Evolutionary conservation across 2,888 invertebrate species (phyloP), one percentile per base, ranked within the genome.

Genomic region (Drosophila putrida): DNA sequence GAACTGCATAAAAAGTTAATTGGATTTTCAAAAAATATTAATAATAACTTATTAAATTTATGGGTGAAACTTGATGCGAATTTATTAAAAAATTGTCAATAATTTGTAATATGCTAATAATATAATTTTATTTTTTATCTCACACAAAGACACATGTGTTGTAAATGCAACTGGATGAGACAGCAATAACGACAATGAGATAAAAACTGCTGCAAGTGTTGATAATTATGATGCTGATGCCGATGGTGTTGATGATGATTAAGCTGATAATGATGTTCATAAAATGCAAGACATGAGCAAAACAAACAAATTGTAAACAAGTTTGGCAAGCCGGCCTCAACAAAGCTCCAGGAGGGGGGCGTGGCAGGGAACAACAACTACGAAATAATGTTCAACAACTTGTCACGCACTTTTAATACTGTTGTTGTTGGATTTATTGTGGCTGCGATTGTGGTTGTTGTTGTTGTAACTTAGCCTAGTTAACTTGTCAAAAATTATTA

Each of bases 391-490:
- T 51, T 27, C 75, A 79, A 68, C 78, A 81, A 86, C 80, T 83
- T 82, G 82, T 82, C 89, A 82, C 82, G 84, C 82, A 87, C 84
- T 61, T 71, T 78, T 61, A 20, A 20, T 39, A 33, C 35, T 41
- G 75, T 43, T 47, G 15, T 47, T 46, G 53, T 31, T 61, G 51
- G 25, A 20, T 13, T 25, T 60, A 44, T 20, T 35, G 36, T 36
- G 47, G 55, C 41, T 31, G 49, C 2, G 20, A 20, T 15, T 59
- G 58, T 46, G 65, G 65, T 46, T 61, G 66, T 54, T 66, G 68
- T 43, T 75, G 72, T 64, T 85, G 69, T 83, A 66, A 70, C 78
- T 82, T 83, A 81, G 82, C 82, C 82, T 84, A 81, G 78, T 78
- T 83, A 87, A 69, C 55, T 83, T 80, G 83, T 75, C 63, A 53